Base-by-base conservation (phyloP, 2,113 vertebrate genomes). In the Hippopotamus amphibius region DNA sequence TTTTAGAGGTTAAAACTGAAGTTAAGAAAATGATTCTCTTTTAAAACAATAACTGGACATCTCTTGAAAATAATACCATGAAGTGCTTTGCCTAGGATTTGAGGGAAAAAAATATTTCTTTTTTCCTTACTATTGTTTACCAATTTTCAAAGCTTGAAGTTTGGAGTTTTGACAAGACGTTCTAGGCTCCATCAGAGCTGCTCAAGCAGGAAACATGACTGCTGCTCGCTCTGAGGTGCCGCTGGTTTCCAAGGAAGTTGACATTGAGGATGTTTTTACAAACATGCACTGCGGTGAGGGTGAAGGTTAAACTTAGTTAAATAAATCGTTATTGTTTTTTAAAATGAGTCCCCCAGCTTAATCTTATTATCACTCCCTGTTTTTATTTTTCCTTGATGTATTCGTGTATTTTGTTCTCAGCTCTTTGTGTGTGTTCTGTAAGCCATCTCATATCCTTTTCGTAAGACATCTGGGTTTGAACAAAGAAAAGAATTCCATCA, bases 21-120 rank as follows among this genome's bases (percentile, higher is more conserved):
- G 93, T 83, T 96, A 87, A 89, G 50, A 89, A 90, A 95, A 90
- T 76, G 43, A 71, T 96, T 97, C 81, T 96, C 96, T 95, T 93
- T 97, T 59, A 68, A 50, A n/a, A 97, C 71, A 88, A 90, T 94
- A 91, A 55, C 85, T 84, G 87, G 80, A 96, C 90, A 81, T 85
- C 61, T 89, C 46, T 93, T 96, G 53, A 92, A 82, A 96, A 90
- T 92, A 96, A 83, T 90, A 81, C 28, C 15, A 21, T 41, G 55
- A 89, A 92, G n/a, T 82, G 68, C 30, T 96, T 93, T 76, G 33
- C 41, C 28, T 76, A 41, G 33, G 55, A 84, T 72, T 66, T 94
- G 69, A 95, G 65, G 79, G n/a, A 37, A 30, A 28, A 91, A 88
- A 68, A 21, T 30, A 24, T n/a, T 77, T 92, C 30, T 24, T 85